Base-by-base conservation (phyloP, 1,140 invertebrate genomes). In the Heliconius hewitsoni region DNA sequence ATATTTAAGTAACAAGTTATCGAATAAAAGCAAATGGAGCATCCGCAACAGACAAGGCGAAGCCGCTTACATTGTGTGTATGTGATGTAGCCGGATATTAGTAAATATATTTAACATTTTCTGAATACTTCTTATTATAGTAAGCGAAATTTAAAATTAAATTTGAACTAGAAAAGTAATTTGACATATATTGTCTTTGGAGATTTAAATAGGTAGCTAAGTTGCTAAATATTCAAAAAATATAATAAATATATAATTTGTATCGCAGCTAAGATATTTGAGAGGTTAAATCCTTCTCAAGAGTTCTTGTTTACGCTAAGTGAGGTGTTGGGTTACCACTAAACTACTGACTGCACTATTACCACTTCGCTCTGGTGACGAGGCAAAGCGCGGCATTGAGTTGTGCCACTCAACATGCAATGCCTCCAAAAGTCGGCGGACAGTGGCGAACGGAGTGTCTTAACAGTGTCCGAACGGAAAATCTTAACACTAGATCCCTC, bases 11-110 rank as follows among this genome's bases (percentile, higher is more conserved):
- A 27, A 66, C 23, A 66, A 66, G 23, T 30, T 66, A 13, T 66
- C 11, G 60, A 66, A 66, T 66, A 66, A 66, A 27, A 30, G 27
- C 13, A 66, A 66, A 66, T 66, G 27, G 9, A 66, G 23, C 60
- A 66, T 66, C 5, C 9, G 60, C 60, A 66, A 66, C 27, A 66
- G 11, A 30, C 27, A 30, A 66, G 60, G 27, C 60, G 27, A 66
- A 66, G 27, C 60, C 60, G 60, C 27, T 66, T 66, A 66, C 60
- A 66, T 60, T 23, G 55, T 60, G n/a, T 23, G 55, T 60, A 60
- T 11, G 13, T 66, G 60, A 66, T 27, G 60, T 30, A 27, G n/a
- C 27, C 27, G 23, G 23, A 66, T 30, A 66, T 66, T 66, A 66
- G 23, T 30, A 66, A 66, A 66, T 66, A 30, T 30, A 30, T 66